A percentile compares a stretch with the other conserved stretches of the same genome.
Evolutionary conservation across 2,113 vertebrate species (phyloP).

Genomic region (Prietella phreatophila): DNA sequence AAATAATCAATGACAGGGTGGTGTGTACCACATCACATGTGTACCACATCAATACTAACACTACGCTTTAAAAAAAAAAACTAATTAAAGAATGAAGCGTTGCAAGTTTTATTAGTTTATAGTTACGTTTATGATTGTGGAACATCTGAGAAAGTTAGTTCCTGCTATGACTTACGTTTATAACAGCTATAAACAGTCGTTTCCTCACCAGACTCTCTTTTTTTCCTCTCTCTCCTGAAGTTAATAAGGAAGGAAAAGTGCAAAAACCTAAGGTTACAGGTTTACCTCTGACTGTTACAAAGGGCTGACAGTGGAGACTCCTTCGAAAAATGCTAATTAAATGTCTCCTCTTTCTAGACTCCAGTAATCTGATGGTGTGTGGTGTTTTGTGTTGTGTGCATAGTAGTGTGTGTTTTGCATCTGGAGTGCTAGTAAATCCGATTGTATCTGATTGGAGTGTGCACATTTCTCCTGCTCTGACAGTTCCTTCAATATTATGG

Average conservation of each 20-base stretch:
- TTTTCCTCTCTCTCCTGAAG: neutral
- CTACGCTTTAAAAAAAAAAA: neutral
- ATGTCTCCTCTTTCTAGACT: neutral
- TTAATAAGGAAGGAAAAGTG: neutral
- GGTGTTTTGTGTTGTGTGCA: neutral
- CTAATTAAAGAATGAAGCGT: neutral
- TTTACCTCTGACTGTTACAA: neutral
- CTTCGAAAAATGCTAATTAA: neutral
- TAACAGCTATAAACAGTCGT: neutral
- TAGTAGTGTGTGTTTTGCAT: neutral
- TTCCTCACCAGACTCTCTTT: neutral
- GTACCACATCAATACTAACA: neutral
- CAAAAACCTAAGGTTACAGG: neutral
- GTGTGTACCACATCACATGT: neutral
- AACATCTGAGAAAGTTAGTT: neutral
- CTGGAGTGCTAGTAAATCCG: constrained; percentile 54
- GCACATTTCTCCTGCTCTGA: constrained; percentile 46
- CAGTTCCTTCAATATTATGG: constrained; percentile 38
- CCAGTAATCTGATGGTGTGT: neutral
- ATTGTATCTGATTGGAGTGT: constrained; percentile 38
- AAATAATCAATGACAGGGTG: neutral
- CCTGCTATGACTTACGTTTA: constrained; percentile 1
- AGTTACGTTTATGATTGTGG: neutral
- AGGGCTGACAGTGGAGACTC: neutral
- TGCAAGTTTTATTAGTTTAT: neutral